Conservation (phyloP, 1,140 invertebrate genomes). For the Tenebrio molitor region DNA sequence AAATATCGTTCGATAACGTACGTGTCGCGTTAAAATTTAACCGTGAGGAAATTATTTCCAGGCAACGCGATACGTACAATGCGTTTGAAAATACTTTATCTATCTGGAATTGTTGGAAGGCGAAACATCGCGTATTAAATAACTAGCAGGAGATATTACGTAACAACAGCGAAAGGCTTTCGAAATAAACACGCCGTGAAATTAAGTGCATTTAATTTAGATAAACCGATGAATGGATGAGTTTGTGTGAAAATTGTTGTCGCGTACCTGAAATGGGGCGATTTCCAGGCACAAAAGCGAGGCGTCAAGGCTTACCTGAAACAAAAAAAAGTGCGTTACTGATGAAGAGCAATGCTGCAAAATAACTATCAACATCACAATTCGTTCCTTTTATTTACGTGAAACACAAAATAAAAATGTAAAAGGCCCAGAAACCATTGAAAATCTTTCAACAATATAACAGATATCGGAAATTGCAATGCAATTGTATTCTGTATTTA, state of each 20-base stretch:
- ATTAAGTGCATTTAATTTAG: conserved; percentile 37
- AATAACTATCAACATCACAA: no score
- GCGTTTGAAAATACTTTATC: conserved; percentile 4
- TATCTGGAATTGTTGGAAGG: conserved; percentile 5
- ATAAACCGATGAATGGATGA: conserved; percentile 34
- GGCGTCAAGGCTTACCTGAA: conserved; percentile 32
- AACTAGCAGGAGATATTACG: conserved; percentile 16
- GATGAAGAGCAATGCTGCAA: no score
- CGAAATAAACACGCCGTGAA: conserved; percentile 26
- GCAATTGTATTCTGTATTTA: no score
- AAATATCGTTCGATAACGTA: background rate
- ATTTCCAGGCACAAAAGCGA: conserved; percentile 5
- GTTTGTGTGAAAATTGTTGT: conserved; percentile 24
- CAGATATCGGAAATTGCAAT: no score
- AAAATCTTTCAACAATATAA: no score
- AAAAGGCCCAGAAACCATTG: no score
- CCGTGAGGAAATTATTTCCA: background rate
- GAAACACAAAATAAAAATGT: no score
- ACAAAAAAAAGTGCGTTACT: conserved; percentile 2
- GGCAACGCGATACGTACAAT: background rate
- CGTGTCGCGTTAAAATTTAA: background rate
- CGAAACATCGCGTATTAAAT: conserved; percentile 18
- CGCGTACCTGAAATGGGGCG: conserved; percentile 16
- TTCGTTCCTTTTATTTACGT: no score
- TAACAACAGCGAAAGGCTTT: conserved; percentile 30